phyloP scores from a whole-genome alignment of 2,113 vertebrate species.

The Mesembrinibis cayennensis region DNA sequence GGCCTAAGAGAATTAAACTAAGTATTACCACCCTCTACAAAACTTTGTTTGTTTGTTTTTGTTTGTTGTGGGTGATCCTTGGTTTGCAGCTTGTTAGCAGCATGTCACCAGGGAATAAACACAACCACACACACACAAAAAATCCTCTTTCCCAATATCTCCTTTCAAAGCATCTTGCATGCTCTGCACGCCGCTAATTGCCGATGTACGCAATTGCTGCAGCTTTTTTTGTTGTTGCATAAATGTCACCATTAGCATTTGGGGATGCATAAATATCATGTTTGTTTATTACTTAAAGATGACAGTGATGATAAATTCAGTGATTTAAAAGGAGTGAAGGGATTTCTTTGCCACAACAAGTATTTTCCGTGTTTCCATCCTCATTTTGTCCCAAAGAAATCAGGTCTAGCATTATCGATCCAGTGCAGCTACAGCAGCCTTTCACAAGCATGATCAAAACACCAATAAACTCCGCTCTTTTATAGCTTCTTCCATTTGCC shows the following conservation, averaged over 20 bases:
- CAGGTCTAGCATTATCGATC: not conserved
- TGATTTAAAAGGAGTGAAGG: not conserved
- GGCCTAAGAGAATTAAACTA: constrained; percentile 34
- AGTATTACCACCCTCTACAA: constrained; percentile 12
- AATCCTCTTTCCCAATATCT: constrained; percentile 3
- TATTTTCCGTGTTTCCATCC: not conserved
- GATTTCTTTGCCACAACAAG: not conserved
- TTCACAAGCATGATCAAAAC: not conserved
- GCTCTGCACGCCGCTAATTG: not conserved
- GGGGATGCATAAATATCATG: not conserved
- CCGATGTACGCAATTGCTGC: not conserved
- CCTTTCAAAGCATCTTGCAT: not conserved
- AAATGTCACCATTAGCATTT: not conserved
- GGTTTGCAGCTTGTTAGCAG: constrained; percentile 52
- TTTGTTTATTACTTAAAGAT: not conserved
- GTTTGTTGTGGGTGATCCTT: constrained; percentile 42
- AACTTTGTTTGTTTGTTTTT: constrained; percentile 32
- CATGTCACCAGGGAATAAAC: constrained; percentile 45
- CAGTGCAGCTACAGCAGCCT: not conserved
- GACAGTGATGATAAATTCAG: not conserved
- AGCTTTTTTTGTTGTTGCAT: not conserved
- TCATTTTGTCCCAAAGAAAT: not conserved
- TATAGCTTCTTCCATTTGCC: not conserved
- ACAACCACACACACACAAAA: constrained; percentile 30
- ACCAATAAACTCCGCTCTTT: not conserved